Evolutionary conservation across 2,113 vertebrate genomes (phyloP), one percentile per base, ranked within the genome.

Genomic region (Beaufortia kweichowensis): DNA sequence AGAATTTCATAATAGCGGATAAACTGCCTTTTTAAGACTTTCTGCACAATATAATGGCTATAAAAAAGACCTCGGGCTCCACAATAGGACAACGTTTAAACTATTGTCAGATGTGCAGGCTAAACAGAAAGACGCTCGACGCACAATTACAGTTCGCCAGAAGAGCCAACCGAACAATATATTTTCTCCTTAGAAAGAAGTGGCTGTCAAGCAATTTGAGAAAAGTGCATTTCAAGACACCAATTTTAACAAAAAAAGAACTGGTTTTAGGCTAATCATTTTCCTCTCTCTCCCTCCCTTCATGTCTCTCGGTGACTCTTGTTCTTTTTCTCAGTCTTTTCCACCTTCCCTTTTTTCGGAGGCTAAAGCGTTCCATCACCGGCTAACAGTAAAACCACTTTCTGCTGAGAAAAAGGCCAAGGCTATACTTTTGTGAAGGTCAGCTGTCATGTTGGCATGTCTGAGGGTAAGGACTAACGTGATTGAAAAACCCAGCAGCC

Each of bases 291-390:
- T 70, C 84, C 81, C 78, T 83, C 76, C 72, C 82, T 85, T 78
- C 15, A 17, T 15, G 15, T 88, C 86, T 82, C 82, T 86, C 82
- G 87, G 81, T 87, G 35, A 28, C 43, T 67, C 35, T 75, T 0
- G 24, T 65, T 23, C 62, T 69, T 39, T 23, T 56, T 60, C 55
- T 76, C 68, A 29, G 68, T 53, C 69, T 8, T 43, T 39, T 61
- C 57, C 1, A 12, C 77, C 53, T 76, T 77, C 61, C 26, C n/a
- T 86, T 87, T 60, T 87, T 69, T 78, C 74, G 79, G 84, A 83
- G 84, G 88, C 87, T 82, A 89, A 88, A 89, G 87, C 87, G 83
- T 87, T 90, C 84, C 84, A 87, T 88, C 87, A 87, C 83, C 85
- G 77, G 85, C 79, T 77, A 84, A 86, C 89, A 91, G 86, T 89